phyloP scores from a whole-genome alignment of 2,113 vertebrate genomes.

The Patagioenas fasciata region DNA sequence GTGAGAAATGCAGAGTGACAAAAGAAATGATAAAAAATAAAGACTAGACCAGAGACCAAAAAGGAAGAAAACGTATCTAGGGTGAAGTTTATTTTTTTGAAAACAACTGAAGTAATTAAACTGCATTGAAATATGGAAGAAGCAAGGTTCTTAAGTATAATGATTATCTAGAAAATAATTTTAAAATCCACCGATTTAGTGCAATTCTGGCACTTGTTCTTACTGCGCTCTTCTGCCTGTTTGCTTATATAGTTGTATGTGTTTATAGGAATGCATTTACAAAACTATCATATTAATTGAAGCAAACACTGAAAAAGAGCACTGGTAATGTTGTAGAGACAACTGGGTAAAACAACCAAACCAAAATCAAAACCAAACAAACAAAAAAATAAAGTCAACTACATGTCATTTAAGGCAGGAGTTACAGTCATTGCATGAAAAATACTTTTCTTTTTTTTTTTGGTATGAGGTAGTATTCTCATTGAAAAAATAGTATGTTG shows the following conservation, averaged over 20 bases:
- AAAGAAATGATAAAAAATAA: background rate
- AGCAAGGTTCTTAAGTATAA: background rate
- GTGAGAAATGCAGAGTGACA: background rate
- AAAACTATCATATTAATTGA: background rate
- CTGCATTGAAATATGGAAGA: background rate
- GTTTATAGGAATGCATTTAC: background rate
- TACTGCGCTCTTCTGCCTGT: background rate
- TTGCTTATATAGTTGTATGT: background rate
- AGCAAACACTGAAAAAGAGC: background rate
- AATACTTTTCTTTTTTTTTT: fast-evolving
- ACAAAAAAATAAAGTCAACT: background rate
- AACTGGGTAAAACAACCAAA: background rate
- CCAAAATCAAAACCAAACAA: too few species aligned
- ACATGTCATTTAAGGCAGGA: background rate
- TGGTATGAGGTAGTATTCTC: background rate
- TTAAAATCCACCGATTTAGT: background rate
- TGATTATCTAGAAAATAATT: background rate
- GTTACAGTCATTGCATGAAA: background rate
- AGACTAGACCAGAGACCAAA: background rate
- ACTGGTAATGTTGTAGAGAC: background rate
- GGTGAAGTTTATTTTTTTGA: background rate
- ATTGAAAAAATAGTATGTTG: background rate
- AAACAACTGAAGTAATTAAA: background rate
- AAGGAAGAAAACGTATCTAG: background rate
- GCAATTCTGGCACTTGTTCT: background rate